Percentiles rank a stretch among this genome's conserved stretches.
Conservation (phyloP, 2,888 invertebrate species). For the Eristalis intricaria region DNA sequence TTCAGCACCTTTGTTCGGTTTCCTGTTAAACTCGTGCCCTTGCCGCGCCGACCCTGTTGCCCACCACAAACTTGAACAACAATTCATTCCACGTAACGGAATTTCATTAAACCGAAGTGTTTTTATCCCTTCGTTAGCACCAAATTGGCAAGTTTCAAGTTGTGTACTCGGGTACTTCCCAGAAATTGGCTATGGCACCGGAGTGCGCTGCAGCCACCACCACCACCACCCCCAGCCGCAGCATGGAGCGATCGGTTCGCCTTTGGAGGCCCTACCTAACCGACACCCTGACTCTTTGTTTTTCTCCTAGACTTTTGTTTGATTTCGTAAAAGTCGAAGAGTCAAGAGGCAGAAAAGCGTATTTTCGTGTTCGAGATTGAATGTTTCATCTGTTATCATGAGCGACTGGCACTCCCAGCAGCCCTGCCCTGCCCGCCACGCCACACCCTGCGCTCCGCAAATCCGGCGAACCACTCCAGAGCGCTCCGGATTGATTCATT, state of each 20-base stretch:
- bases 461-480: neutral
- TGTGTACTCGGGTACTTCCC: slow-evolving; percentile 56
- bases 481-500: slow-evolving; percentile 49
- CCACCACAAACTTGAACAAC: slow-evolving; percentile 58
- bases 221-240: neutral
- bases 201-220: neutral
- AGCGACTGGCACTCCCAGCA: slow-evolving; percentile 13
- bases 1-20: slow-evolving; percentile 23
- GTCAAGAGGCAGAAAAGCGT: slow-evolving; percentile 61
- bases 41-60: neutral
- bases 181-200: slow-evolving; percentile 49
- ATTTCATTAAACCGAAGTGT: slow-evolving; percentile 67
- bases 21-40: neutral
- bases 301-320: slow-evolving; percentile 46
- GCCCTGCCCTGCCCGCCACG: neutral
- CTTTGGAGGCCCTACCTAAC: slow-evolving; percentile 1
- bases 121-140: slow-evolving; percentile 66
- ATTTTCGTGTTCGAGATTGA: slow-evolving; percentile 43
- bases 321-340: slow-evolving; percentile 54
- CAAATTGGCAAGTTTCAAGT: slow-evolving; percentile 71
- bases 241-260: neutral
- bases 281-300: slow-evolving; percentile 5
- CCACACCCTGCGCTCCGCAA: neutral
- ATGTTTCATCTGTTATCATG: slow-evolving; percentile 56
- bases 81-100: slow-evolving; percentile 67